Base-by-base conservation (phyloP, 2,888 invertebrate genomes). In the Drosophila kanekoi region DNA sequence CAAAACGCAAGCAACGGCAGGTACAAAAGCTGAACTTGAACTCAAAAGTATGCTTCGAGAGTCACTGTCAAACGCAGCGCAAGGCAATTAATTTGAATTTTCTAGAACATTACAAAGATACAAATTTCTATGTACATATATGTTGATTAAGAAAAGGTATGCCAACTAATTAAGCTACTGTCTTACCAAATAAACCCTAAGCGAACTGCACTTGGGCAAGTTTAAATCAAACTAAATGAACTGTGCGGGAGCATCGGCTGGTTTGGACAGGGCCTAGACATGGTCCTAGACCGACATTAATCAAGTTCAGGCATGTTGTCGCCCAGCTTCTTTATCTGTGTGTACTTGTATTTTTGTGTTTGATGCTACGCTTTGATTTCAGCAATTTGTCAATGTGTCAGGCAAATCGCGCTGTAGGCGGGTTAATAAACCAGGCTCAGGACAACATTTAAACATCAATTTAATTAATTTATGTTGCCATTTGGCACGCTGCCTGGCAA, bases 391-490 rank as follows among this genome's bases (percentile, higher is more conserved):
- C 85, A 86, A 83, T 76, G 72, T 88, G 85, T 81, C 51, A 38
- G 44, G 43, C 58, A 43, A 54, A 51, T 44, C 32, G 41, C 54
- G 14, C 61, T 63, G 20, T 47, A 40, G 68, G 65, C 58, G 61
- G 66, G 70, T 74, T 66, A 78, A 78, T 70, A 78, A 66, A 78
- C 75, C 60, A 53, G 73, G 47, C 61, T 28, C 53, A 40, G 43
- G 38, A 16, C 32, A 66, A 48, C 67, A 74, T 72, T 77, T 68
- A 80, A 76, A 79, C 82, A 81, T 79, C 74, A 87, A 84, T 87
- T 87, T 85, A 84, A 84, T 84, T 87, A 84, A 84, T 84, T 84
- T 85, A 84, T 83, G 81, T 72, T 85, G 58, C 64, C 68, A 56
- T 64, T 70, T 62, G 38, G 53, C 63, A 52, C 47, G 47, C 40